A percentile compares a stretch with the other conserved stretches of the same genome.
phyloP scores from a whole-genome alignment of 2,888 invertebrate genomes.

The Drosophila nr. perissopoda region DNA sequence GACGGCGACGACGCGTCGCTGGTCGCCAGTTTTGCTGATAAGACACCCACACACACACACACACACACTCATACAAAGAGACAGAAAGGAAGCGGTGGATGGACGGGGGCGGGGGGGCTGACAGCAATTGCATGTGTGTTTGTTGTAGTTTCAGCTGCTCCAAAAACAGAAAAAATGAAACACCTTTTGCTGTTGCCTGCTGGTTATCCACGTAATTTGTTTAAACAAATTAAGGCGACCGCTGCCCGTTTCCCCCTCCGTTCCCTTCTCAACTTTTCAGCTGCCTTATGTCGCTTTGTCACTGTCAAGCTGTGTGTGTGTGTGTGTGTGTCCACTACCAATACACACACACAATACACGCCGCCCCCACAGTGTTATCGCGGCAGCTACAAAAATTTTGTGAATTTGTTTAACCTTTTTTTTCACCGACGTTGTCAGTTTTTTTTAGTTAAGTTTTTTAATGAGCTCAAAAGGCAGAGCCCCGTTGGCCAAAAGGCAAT shows the following conservation, averaged over 20 bases:
- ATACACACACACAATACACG: slow-evolving; percentile 37
- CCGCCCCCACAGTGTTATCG: slow-evolving; percentile 52
- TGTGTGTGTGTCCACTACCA: slow-evolving; percentile 38
- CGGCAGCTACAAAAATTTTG: slow-evolving; percentile 45
- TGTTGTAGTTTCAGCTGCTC: slow-evolving; percentile 62
- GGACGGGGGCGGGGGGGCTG: not conserved
- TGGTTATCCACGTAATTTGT: slow-evolving; percentile 75
- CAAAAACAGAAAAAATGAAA: slow-evolving; percentile 27
- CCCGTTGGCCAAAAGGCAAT: slow-evolving; percentile 60
- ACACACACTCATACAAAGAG: slow-evolving; percentile 25
- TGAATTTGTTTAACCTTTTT: slow-evolving; percentile 79
- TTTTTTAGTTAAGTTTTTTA: slow-evolving; percentile 59
- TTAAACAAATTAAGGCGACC: slow-evolving; percentile 77
- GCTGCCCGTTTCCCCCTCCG: not conserved
- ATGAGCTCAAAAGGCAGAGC: slow-evolving; percentile 60
- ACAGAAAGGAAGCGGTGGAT: slow-evolving; percentile 2
- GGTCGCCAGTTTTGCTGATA: slow-evolving; percentile 55
- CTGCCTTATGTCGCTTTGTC: slow-evolving; percentile 76
- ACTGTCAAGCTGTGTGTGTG: slow-evolving; percentile 54
- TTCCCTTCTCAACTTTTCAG: slow-evolving; percentile 24
- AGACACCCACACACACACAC: slow-evolving; percentile 47
- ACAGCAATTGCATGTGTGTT: slow-evolving; percentile 46
- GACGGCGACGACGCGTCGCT: slow-evolving; percentile 48
- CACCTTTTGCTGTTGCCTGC: slow-evolving; percentile 38
- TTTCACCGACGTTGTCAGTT: slow-evolving; percentile 31